Conservation (phyloP, 2,113 vertebrate genomes). For the Lanius ludovicianus region DNA sequence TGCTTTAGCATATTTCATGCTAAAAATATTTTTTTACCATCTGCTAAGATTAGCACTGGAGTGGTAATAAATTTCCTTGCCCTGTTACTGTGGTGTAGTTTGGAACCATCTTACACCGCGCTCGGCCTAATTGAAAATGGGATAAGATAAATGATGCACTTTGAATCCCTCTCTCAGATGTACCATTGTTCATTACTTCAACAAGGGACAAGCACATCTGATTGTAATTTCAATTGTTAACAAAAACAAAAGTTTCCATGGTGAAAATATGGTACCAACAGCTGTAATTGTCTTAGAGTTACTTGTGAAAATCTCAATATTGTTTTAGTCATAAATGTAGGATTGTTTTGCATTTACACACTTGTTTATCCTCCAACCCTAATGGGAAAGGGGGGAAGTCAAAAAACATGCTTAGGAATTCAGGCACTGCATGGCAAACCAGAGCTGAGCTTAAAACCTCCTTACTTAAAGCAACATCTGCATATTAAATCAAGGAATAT, state of each 20-base stretch:
- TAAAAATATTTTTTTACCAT: constrained; percentile 79
- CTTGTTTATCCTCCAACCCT: constrained; percentile 47
- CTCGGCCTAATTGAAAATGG: constrained; percentile 80
- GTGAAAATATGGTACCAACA: constrained; percentile 68
- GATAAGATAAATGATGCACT: constrained; percentile 81
- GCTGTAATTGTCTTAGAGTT: constrained; percentile 64
- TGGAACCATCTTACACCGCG: constrained; percentile 74
- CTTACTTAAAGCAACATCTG: background rate
- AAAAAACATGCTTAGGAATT: constrained; percentile 11
- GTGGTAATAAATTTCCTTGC: constrained; percentile 81
- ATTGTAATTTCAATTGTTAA: constrained; percentile 76
- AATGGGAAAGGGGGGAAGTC: constrained; percentile 12
- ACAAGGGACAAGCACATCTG: constrained; percentile 72
- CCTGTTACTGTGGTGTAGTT: constrained; percentile 74
- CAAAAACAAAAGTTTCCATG: constrained; percentile 75
- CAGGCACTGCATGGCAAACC: background rate
- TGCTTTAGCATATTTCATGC: constrained; percentile 80
- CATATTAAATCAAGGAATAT: background rate
- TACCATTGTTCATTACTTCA: constrained; percentile 79
- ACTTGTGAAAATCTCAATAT: constrained; percentile 64
- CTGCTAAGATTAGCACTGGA: constrained; percentile 82
- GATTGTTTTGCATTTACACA: constrained; percentile 60
- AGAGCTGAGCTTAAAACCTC: background rate
- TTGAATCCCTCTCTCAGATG: constrained; percentile 76
- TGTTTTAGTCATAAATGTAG: constrained; percentile 56